A percentile compares a stretch with the other conserved stretches of the same genome.
These are phyloP conservation scores for Oreonectes daqikongensis DNA, from an alignment of 2,797 vertebrate genomes.

Conservation along the genomic window DNA sequence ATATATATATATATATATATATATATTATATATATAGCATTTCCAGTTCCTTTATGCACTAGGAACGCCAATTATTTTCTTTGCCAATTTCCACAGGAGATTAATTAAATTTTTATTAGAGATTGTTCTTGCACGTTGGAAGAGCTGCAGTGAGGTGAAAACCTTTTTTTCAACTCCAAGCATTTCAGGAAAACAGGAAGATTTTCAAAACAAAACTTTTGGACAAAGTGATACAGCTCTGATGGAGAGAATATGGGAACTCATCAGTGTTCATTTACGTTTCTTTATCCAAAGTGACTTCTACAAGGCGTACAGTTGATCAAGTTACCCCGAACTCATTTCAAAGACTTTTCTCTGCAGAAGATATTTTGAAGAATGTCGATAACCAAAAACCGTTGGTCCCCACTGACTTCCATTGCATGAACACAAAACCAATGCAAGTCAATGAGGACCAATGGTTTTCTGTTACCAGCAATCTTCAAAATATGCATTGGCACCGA, in stretches of 20 bases:
- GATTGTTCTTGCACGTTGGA: constrained; percentile 32
- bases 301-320: too few species aligned
- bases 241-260: neutral
- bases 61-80: constrained; percentile 32
- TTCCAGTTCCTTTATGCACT: constrained; percentile 13
- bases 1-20: constrained; percentile 23
- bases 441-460: too few species aligned
- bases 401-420: too few species aligned
- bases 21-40: constrained; percentile 35
- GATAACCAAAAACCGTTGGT: too few species aligned
- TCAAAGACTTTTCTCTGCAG: too few species aligned
- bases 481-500: neutral
- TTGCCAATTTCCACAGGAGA: constrained; percentile 32
- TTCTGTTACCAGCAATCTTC: too few species aligned
- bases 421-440: too few species aligned
- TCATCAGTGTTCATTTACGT: too few species aligned
- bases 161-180: neutral
- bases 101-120: constrained; percentile 40
- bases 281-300: too few species aligned
- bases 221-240: neutral
- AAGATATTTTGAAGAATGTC: too few species aligned
- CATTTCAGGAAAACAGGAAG: neutral
- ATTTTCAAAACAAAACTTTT: neutral
- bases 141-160: neutral
- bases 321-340: too few species aligned